Base-by-base conservation (phyloP, 1,140 invertebrate genomes). In the Cyclina sinensis region DNA sequence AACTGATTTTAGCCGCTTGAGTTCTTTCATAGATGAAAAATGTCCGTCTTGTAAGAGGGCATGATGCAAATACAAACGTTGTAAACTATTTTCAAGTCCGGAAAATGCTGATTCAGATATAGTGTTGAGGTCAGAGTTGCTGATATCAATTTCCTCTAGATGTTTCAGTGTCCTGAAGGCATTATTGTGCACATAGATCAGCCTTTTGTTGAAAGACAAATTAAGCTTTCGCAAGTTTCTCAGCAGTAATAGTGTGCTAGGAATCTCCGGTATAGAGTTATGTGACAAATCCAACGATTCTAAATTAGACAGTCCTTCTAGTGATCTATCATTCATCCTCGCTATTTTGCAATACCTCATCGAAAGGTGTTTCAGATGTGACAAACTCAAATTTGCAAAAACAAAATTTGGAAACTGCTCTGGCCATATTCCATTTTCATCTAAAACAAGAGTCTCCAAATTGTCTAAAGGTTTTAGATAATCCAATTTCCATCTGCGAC, bases 101-200 rank as follows among this genome's bases (percentile, higher is more conserved):
- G 0, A 65, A 21, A 88, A 88, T 11, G 86, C 86, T 24, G 35
- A 48, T 32, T 76, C 37, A 9, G 51, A 70, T 18, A 88, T 83
- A n/a, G 78, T 81, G 18, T 54, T 51, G 32, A 88, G 46, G 18
- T 59, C 68, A 32, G 79, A 82, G 37, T 88, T 80, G 32, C 86
- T 88, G 0, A 88, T 46, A 21, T 88, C 86, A 12, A 88, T 73
- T 48, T 43, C 54, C 32, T 80, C 57, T 4, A 88, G 37, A 14
- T 88, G 18, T 18, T 21, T 30, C 16, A 82, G 30, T 16, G 79
- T 70, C n/a, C 57, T n/a, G 48, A 88, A 88, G 24, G 86, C 86
- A 73, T 76, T 24, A 51, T 88, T 79, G 39, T 54, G 76, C n/a
- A 88, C 57, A 76, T 88, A 88, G 14, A 76, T 82, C 39, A 88